A percentile compares a stretch with the other conserved stretches of the same genome.
Evolutionary conservation across 2,113 vertebrate species (phyloP).

Genomic region (Empidonax alnorum): DNA sequence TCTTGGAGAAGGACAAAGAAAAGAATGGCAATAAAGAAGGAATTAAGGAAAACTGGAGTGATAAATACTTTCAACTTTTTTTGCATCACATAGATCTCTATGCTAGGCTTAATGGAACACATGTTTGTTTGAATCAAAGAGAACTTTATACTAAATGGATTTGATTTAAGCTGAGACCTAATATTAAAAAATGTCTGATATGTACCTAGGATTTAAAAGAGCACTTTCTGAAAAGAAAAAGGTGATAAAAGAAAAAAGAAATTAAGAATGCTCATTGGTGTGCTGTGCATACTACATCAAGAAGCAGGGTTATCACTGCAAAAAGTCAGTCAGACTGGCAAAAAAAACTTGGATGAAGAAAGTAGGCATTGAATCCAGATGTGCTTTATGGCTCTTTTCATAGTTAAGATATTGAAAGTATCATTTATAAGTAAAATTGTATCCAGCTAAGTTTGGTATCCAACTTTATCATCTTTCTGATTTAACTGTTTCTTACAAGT

Average conservation of each 20-base stretch:
- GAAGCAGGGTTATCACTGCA: neutral
- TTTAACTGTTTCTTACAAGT: neutral
- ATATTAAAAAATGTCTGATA: slow-evolving; percentile 32
- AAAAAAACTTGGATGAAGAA: neutral
- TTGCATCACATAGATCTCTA: neutral
- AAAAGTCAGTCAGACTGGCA: neutral
- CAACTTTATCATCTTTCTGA: neutral
- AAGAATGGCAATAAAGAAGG: slow-evolving; percentile 51
- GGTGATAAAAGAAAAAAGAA: neutral
- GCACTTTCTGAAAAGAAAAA: neutral
- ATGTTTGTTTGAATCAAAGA: slow-evolving; percentile 36
- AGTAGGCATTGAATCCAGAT: slow-evolving; percentile 36
- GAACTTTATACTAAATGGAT: slow-evolving; percentile 29
- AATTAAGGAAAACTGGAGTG: slow-evolving; percentile 27
- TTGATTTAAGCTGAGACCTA: slow-evolving; percentile 21
- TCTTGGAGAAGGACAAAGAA: neutral
- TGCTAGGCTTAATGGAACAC: slow-evolving; percentile 7
- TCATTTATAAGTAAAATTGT: neutral
- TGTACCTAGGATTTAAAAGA: neutral
- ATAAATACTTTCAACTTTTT: slow-evolving; percentile 5
- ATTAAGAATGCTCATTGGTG: neutral
- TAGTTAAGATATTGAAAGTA: slow-evolving; percentile 5
- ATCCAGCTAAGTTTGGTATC: neutral
- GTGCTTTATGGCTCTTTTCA: neutral
- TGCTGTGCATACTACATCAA: neutral